Base-by-base conservation (phyloP, 2,797 vertebrate genomes). In the Xenops minutus region DNA sequence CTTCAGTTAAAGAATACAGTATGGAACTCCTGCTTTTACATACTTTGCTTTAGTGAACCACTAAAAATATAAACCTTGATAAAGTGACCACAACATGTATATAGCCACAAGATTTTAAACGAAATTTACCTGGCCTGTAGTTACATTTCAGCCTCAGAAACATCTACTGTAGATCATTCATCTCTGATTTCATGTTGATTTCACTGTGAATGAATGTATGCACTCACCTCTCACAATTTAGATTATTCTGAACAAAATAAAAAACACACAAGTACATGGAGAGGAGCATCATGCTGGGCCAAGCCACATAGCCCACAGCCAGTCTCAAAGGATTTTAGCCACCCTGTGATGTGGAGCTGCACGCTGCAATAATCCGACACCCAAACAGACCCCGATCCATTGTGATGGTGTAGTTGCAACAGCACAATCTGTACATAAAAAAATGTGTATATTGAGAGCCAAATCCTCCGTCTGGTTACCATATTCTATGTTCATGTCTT, bases 391-490 rank as follows among this genome's bases (percentile, higher is more conserved):
- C 75, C 76, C 61, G 82, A 81, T 34, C 89, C 67, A 1, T 7
- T 21, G 34, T 17, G 55, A 19, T 15, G 26, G 27, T 37, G 48
- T 12, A 80, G 78, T 2, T 61, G 34, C 54, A 92, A 17, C 56
- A 76, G 52, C 67, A 74, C 67, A 54, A 55, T 69, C 76, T 71
- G 44, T 61, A 71, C 62, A 15, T 46, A 39, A 84, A 90, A 46
- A 75, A 43, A 71, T 7, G n/a, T 12, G 7, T 46, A 19, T 9
- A 21, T 67, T 44, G 10, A 79, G 55, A 66, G 62, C 51, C 88
- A 90, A 84, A 92, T 63, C 63, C 67, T 82, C 80, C 52, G 66
- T 92, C 66, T 94, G 88, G 91, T 87, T 90, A 44, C 89, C 83
- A 88, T 30, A 92, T 67, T 74, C 77, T 73, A 10, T 14, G 59